Evolutionary conservation across 2,797 vertebrate genomes (phyloP).

Genomic region (Trematomus bernacchii): DNA sequence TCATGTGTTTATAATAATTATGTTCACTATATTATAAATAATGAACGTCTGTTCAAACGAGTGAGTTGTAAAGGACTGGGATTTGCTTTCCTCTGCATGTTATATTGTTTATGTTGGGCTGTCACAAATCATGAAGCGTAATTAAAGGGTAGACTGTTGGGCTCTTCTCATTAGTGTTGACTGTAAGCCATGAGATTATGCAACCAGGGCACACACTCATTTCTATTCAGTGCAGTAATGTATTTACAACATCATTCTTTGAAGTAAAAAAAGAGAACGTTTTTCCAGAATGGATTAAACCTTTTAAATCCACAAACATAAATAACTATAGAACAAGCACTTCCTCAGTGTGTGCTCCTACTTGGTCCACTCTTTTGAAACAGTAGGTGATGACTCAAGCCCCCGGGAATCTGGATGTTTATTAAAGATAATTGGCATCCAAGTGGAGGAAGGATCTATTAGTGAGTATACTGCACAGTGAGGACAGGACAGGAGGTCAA

Average conservation of each 20-base stretch:
- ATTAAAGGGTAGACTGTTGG: constrained; percentile 31
- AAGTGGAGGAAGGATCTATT: not conserved
- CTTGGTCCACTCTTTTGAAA: not conserved
- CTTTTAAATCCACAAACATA: not conserved
- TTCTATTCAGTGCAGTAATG: constrained; percentile 5
- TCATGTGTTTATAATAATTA: constrained; percentile 19
- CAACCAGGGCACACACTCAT: constrained; percentile 54
- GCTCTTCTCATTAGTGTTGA: constrained; percentile 58
- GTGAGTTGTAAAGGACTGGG: not conserved
- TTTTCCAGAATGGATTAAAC: not conserved
- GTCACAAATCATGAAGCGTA: constrained; percentile 42
- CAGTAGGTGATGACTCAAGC: not conserved
- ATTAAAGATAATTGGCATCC: not conserved
- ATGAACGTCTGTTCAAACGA: constrained; percentile 21
- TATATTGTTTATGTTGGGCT: constrained; percentile 45
- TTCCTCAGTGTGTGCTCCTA: not conserved
- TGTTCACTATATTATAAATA: constrained; percentile 17
- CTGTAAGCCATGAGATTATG: constrained; percentile 51
- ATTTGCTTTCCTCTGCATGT: constrained; percentile 5
- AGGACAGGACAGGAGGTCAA: not conserved
- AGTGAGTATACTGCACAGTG: not conserved
- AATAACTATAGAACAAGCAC: not conserved
- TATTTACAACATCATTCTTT: constrained; percentile 10
- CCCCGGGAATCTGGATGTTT: not conserved
- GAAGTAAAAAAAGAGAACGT: not conserved